Percentiles rank a stretch among this genome's conserved stretches.
These are phyloP conservation scores for Charadrius vociferus DNA, from an alignment of 2,113 vertebrate genomes.

Conservation along the genomic window DNA sequence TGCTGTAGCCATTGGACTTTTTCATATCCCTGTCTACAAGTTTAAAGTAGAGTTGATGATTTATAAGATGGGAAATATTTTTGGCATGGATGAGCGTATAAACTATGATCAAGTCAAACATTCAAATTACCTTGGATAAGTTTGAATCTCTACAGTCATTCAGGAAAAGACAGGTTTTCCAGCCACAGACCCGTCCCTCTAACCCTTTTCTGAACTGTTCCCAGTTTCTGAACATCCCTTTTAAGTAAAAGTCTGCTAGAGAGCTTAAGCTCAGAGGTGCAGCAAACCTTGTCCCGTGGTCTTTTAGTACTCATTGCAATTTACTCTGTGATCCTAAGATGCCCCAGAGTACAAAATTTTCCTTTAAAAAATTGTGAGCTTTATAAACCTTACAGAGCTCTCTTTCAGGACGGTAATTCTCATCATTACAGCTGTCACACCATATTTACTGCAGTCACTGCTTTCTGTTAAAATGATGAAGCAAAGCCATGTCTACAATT, in stretches of 20 bases:
- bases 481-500: neutral
- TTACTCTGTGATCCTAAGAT: neutral
- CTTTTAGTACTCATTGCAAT: neutral
- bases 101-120: neutral
- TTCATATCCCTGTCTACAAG: neutral
- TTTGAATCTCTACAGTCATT: neutral
- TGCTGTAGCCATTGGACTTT: neutral
- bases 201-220: neutral
- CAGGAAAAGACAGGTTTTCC: neutral
- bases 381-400: neutral
- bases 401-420: neutral
- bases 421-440: slow-evolving; percentile 1
- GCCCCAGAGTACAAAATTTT: neutral
- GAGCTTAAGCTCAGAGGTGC: neutral
- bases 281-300: neutral
- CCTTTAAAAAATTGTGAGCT: neutral
- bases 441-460: slow-evolving; percentile 12
- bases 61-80: slow-evolving; percentile 24
- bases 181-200: neutral
- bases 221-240: neutral
- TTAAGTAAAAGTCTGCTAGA: neutral
- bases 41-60: neutral
- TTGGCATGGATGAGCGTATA: neutral
- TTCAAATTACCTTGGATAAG: slow-evolving; percentile 5
- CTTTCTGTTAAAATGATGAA: slow-evolving; percentile 23